phyloP scores from a whole-genome alignment of 1,140 invertebrate genomes.

The Asobara japonica region DNA sequence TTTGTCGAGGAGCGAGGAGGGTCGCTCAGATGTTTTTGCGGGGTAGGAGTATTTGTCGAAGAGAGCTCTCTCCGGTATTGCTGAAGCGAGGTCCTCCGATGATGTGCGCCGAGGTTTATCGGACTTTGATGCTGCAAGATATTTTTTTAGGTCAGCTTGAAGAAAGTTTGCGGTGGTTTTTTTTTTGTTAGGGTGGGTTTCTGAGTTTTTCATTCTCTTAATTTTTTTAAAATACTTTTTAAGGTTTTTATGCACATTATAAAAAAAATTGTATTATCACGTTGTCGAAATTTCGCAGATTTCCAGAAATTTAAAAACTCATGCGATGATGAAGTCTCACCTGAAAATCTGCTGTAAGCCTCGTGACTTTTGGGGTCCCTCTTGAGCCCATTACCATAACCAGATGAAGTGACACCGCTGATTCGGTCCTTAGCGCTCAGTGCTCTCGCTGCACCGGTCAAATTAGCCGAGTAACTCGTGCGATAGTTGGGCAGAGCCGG shows the following conservation, averaged over 20 bases:
- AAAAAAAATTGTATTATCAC: slow-evolving; percentile 18
- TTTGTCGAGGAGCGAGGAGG: slow-evolving; percentile 57
- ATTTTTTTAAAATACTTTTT: no score
- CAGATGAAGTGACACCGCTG: slow-evolving; percentile 50
- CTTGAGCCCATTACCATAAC: slow-evolving; percentile 47
- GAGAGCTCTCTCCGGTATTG: slow-evolving; percentile 52
- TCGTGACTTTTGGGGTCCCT: slow-evolving; percentile 55
- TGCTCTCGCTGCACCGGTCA: slow-evolving; percentile 26
- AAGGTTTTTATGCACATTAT: no score
- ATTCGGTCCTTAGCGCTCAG: neutral
- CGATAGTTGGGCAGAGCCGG: slow-evolving; percentile 51
- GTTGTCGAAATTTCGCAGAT: no score
- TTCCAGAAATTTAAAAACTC: no score
- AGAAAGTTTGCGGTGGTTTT: no score
- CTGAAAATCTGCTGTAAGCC: slow-evolving; percentile 52
- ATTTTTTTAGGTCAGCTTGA: no score
- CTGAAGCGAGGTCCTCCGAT: slow-evolving; percentile 53
- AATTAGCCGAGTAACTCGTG: slow-evolving; percentile 50
- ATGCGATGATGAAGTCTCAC: no score
- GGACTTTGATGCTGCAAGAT: slow-evolving; percentile 41
- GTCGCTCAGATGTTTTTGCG: slow-evolving; percentile 52
- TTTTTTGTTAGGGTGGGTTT: no score
- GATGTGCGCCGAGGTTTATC: slow-evolving; percentile 53
- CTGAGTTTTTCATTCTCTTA: no score
- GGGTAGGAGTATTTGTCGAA: slow-evolving; percentile 57